Conservation (phyloP, 2,888 invertebrate species). For the Yponomeuta malinellus region DNA sequence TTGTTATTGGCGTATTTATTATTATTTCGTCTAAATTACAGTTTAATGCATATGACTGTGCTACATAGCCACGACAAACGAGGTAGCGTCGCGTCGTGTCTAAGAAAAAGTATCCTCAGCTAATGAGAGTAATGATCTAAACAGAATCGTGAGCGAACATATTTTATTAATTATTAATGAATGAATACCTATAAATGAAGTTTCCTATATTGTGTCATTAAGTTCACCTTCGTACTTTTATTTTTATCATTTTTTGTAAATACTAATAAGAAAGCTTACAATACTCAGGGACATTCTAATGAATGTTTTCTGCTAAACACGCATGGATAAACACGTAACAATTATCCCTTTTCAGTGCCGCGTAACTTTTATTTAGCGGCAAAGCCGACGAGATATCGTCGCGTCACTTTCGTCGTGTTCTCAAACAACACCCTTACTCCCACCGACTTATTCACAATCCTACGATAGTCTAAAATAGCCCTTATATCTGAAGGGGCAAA, state of each 20-base stretch:
- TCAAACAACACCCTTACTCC: constrained; percentile 10
- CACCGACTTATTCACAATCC: not conserved
- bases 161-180: too few species aligned
- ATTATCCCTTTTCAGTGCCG: constrained; percentile 9
- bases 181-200: too few species aligned
- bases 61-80: too few species aligned
- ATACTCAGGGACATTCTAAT: not conserved
- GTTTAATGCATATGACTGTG: too few species aligned
- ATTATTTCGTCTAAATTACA: not conserved
- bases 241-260: too few species aligned
- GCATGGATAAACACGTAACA: constrained; percentile 3
- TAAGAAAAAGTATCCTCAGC: too few species aligned
- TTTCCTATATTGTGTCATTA: too few species aligned
- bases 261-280: too few species aligned
- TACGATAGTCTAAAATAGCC: not conserved
- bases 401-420: constrained; percentile 9
- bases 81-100: too few species aligned
- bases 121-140: too few species aligned
- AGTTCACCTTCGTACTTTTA: too few species aligned
- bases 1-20: constrained; percentile 2
- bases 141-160: too few species aligned
- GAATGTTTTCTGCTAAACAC: not conserved
- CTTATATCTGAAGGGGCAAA: not conserved
- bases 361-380: constrained; percentile 8
- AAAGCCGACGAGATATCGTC: constrained; percentile 8